Base-by-base conservation (phyloP, 2,888 invertebrate species). In the Sarcophaga carnaria region DNA sequence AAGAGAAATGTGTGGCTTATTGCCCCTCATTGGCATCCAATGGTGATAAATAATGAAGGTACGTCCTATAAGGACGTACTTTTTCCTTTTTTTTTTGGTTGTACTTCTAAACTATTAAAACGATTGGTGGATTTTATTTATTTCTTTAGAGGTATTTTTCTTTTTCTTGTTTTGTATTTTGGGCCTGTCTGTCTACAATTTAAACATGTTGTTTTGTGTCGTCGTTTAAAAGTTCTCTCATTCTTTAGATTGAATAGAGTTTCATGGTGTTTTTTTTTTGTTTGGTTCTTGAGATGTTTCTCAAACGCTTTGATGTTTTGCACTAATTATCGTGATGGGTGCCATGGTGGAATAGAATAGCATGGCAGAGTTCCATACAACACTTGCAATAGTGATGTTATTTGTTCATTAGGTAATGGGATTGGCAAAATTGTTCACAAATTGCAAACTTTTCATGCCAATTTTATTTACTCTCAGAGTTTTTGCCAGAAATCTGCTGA, bases 281-380 rank as follows among this genome's bases (percentile, higher is more conserved):
- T 74, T 37, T 27, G 71, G 66, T 59, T 54, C 47, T 79, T 47
- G 70, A 82, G 59, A 70, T n/a, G 64, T 63, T 79, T 37, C n/a
- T 60, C 12, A 47, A 63, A 62, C 54, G 60, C 12, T 80, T 80
- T 82, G 70, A 76, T 76, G 83, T 86, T 85, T 64, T 83, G 47
- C 77, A 83, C 85, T 89, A 89, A 89, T 89, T 89, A 89, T 85
- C 59, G 81, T 86, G 88, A 89, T 88, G 87, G 66, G 81, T 85
- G 87, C 87, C 89, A 88, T 88, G 77, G 60, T 27, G 12, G 17
- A 14, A 12, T 14, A 54, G 17, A 17, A 54, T 54, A 17, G 54
- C 22, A 22, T 22, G 22, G 4, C 37, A 37, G 37, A 37, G 37
- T 10, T 10, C 37, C 37, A 37, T 37, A 37, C 10, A 37, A 37